phyloP scores from a whole-genome alignment of 1,140 invertebrate genomes.

The Drosophila albomicans region DNA sequence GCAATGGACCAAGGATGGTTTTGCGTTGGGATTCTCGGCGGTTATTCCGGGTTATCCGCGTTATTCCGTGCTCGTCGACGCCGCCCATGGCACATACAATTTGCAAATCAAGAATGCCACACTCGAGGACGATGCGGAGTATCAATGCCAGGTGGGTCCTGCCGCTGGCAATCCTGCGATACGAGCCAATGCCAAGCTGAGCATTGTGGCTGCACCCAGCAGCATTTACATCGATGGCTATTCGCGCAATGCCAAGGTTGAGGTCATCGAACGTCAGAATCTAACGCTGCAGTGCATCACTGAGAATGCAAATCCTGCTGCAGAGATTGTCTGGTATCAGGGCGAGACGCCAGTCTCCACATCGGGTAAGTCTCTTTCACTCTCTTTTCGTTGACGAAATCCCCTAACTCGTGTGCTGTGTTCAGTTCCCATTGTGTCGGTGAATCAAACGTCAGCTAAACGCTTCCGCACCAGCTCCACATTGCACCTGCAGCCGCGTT shows the following conservation, averaged over 20 bases:
- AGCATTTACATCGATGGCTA: slow-evolving; percentile 93
- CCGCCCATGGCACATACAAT: slow-evolving; percentile 92
- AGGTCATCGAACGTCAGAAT: slow-evolving; percentile 93
- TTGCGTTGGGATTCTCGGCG: slow-evolving; percentile 93
- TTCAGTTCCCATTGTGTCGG: slow-evolving; percentile 86
- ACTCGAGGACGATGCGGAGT: slow-evolving; percentile 95
- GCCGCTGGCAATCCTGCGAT: slow-evolving; percentile 91
- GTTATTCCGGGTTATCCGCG: slow-evolving; percentile 94
- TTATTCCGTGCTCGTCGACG: slow-evolving; percentile 93
- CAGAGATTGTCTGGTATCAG: slow-evolving; percentile 94
- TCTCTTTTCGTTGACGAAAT: not conserved
- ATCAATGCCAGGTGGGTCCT: slow-evolving; percentile 96
- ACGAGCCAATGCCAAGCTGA: slow-evolving; percentile 92
- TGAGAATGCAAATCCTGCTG: slow-evolving; percentile 94
- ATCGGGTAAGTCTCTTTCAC: slow-evolving; percentile 86
- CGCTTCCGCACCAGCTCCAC: slow-evolving; percentile 85
- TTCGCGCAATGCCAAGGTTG: slow-evolving; percentile 90
- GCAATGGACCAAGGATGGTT: slow-evolving; percentile 98
- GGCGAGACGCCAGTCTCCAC: slow-evolving; percentile 90
- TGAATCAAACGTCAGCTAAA: slow-evolving; percentile 85
- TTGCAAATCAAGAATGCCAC: slow-evolving; percentile 93
- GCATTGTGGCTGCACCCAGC: slow-evolving; percentile 95
- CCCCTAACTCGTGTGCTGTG: slow-evolving; percentile 46
- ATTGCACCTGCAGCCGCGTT: slow-evolving; percentile 90
- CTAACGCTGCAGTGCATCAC: slow-evolving; percentile 92